Conservation (phyloP, 2,888 invertebrate genomes). For the Noctua pronuba region DNA sequence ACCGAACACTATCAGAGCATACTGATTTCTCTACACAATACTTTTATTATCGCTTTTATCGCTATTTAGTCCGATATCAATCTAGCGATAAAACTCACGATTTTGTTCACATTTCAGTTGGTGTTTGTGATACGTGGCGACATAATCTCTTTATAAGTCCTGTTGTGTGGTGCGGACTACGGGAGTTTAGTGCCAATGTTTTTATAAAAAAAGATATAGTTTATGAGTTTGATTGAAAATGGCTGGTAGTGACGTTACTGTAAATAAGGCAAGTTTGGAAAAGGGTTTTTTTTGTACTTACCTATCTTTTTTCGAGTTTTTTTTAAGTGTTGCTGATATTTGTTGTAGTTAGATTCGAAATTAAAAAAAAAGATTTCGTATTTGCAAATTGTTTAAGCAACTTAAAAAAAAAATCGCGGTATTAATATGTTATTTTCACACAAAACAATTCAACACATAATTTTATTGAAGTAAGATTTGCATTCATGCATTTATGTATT, state of each 20-base stretch:
- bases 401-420: not conserved
- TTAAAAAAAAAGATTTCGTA: not conserved
- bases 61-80: conserved; percentile 56
- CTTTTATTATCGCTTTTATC: conserved; percentile 58
- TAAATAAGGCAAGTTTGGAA: conserved; percentile 76
- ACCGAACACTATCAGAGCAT: conserved; percentile 17
- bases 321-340: not conserved
- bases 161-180: conserved; percentile 30
- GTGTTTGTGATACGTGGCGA: conserved; percentile 37
- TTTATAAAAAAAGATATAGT: not conserved
- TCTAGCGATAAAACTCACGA: conserved; percentile 62
- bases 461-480: not conserved
- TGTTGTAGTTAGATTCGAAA: not conserved
- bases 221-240: conserved; percentile 71
- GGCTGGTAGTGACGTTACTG: conserved; percentile 81
- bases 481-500: too few relatives aligned
- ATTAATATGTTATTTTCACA: too few relatives aligned
- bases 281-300: not conserved
- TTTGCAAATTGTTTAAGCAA: not conserved
- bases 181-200: conserved; percentile 45
- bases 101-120: conserved; percentile 59
- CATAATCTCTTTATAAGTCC: conserved; percentile 26
- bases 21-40: conserved; percentile 50
- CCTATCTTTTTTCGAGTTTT: not conserved
- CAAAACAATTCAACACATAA: not conserved